phyloP scores from a whole-genome alignment of 2,888 invertebrate species.

The Noctua janthina region DNA sequence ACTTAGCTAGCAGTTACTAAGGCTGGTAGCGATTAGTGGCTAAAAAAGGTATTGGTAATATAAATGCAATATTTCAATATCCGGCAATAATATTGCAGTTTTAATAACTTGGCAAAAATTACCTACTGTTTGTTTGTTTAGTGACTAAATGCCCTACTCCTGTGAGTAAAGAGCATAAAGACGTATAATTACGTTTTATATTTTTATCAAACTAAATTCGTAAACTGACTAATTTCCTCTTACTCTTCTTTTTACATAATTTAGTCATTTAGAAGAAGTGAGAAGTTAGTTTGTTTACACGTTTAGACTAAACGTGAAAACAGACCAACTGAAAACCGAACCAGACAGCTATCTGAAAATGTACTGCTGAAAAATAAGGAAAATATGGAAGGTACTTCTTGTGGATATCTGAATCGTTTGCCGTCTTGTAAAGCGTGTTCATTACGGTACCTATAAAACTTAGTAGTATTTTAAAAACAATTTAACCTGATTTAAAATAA shows the following conservation, averaged over 20 bases:
- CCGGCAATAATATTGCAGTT: constrained; percentile 13
- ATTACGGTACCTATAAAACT: constrained; percentile 16
- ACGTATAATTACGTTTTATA: not conserved
- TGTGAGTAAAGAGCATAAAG: not conserved
- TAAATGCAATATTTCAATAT: constrained; percentile 15
- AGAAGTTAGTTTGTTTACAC: not conserved
- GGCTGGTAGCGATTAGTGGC: not conserved
- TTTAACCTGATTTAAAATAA: constrained; percentile 54
- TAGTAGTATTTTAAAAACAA: constrained; percentile 28
- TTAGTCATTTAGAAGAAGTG: not conserved
- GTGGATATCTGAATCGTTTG: not conserved
- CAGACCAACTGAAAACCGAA: not conserved
- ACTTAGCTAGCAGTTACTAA: not conserved
- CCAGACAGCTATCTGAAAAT: not conserved
- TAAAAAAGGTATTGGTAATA: constrained; percentile 4
- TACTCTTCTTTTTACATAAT: not conserved
- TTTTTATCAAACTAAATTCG: not conserved
- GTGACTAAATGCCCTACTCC: too few relatives aligned
- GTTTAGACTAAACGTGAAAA: not conserved
- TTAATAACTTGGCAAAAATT: constrained; percentile 1
- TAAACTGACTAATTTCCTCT: not conserved
- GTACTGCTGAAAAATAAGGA: not conserved
- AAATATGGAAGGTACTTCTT: not conserved
- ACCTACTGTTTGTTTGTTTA: not conserved
- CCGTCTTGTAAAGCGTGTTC: not conserved